Evolutionary conservation across 1,140 invertebrate genomes (phyloP), one percentile per base, ranked within the genome.

Genomic region (Diorhabda sublineata): DNA sequence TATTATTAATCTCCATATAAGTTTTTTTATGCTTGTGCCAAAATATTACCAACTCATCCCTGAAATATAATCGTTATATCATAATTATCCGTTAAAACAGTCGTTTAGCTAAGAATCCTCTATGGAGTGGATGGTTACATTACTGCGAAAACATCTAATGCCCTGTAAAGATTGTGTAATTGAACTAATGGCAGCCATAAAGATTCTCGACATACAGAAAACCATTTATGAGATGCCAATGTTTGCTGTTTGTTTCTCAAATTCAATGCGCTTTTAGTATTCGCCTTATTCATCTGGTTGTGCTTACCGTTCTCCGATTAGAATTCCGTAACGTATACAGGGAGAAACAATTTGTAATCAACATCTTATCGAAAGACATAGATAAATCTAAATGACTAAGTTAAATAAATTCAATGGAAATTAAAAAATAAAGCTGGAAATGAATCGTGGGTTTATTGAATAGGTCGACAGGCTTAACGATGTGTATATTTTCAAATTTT

Each of bases 261-360:
- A 52, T 52, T 52, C 47, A 52, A 52, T 52, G n/a, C 47, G 47
- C 47, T 52, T 52, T 52, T 52, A 52, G 47, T 52, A 52, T 52
- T 52, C 47, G 6, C 47, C 47, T 52, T 52, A 52, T 52, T 52
- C n/a, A 52, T 52, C 47, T 52, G 6, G n/a, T 6, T 8, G n/a
- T 52, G 47, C 47, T 52, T 52, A 52, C 47, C 47, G 47, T 52
- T 52, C 47, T 6, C n/a, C 47, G 47, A n/a, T 52, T 52, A 52
- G 47, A 52, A 52, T 52, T 52, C 47, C 47, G 47, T n/a, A 8
- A n/a, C 2, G 2, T 52, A 52, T 52, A 52, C 47, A 52, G 47
- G n/a, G 47, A 4, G n/a, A 52, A 52, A 52, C 26, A 26, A 26
- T 26, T 26, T 26, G 26, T 26, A 26, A 26, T 26, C 26, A 26